These are phyloP conservation scores for Philaethria dido DNA, from an alignment of 2,888 invertebrate genomes.

Conservation along the genomic window DNA sequence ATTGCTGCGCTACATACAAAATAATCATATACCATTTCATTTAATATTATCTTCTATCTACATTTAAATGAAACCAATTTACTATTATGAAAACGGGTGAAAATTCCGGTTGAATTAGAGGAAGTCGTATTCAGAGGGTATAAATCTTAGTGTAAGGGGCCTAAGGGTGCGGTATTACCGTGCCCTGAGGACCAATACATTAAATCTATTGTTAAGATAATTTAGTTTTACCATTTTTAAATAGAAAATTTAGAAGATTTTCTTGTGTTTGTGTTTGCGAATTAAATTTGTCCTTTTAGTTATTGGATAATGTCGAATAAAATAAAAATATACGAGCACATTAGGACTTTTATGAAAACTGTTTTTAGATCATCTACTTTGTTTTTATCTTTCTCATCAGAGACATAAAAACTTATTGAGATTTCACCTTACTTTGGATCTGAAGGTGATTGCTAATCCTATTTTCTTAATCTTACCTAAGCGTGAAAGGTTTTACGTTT, in stretches of 20 bases:
- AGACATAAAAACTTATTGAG: slow-evolving; percentile 10
- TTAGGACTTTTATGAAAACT: neutral
- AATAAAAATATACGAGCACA: neutral
- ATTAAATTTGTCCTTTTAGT: too few species aligned
- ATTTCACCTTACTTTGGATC: slow-evolving; percentile 8
- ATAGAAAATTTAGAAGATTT: neutral
- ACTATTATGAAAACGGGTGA: slow-evolving; percentile 28
- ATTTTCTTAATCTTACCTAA: slow-evolving; percentile 15
- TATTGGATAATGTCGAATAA: neutral
- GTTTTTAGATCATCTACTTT: neutral
- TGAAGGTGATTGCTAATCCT: slow-evolving; percentile 5
- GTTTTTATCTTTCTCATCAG: slow-evolving; percentile 3
- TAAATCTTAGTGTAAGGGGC: slow-evolving; percentile 35
- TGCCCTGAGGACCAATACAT: slow-evolving; percentile 37
- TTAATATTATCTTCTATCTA: slow-evolving; percentile 7
- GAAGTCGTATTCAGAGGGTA: slow-evolving; percentile 32
- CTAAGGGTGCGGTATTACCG: slow-evolving; percentile 31
- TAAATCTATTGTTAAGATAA: slow-evolving; percentile 35
- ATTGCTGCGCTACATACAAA: neutral
- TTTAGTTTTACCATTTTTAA: slow-evolving; percentile 17
- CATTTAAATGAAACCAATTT: slow-evolving; percentile 30
- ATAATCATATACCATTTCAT: neutral
- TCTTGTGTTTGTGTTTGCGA: neutral
- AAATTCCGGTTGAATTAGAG: slow-evolving; percentile 33
- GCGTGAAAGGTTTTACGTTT: slow-evolving; percentile 13